phyloP scores from a whole-genome alignment of 2,888 invertebrate species.

The Lasioglossum morio region DNA sequence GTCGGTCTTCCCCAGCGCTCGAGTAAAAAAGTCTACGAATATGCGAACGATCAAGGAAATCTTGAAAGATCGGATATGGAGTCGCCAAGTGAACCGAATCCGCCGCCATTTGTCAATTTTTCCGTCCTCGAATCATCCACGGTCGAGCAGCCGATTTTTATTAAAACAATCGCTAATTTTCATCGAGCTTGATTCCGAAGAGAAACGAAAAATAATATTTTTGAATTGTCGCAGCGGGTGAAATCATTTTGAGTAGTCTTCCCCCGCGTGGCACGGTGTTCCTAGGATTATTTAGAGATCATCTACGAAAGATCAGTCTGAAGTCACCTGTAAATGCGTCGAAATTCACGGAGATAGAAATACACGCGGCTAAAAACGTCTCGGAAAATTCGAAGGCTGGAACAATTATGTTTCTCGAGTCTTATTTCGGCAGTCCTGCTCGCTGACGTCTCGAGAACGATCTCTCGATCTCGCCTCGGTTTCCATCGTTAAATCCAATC shows the following conservation, averaged over 20 bases:
- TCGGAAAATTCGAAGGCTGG: constrained; percentile 65
- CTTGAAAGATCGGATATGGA: constrained; percentile 83
- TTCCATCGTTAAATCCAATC: background rate
- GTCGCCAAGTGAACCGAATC: constrained; percentile 70
- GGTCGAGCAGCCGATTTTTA: constrained; percentile 39
- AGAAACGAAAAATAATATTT: background rate
- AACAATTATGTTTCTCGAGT: constrained; percentile 76
- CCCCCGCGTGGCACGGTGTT: constrained; percentile 1
- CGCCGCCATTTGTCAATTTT: constrained; percentile 50
- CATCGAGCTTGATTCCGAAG: background rate
- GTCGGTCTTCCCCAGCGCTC: constrained; percentile 75
- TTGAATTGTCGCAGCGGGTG: background rate
- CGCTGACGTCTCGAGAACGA: background rate
- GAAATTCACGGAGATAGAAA: constrained; percentile 33
- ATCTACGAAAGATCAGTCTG: constrained; percentile 66
- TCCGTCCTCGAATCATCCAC: constrained; percentile 4
- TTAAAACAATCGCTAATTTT: background rate
- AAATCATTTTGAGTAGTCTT: background rate
- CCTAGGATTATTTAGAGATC: constrained; percentile 37
- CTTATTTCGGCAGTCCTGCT: constrained; percentile 73
- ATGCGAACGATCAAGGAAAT: constrained; percentile 83
- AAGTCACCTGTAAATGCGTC: constrained; percentile 44
- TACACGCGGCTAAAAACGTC: constrained; percentile 40
- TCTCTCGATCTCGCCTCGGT: background rate
- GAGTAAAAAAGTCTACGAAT: constrained; percentile 81